Percentiles rank a stretch among this genome's conserved stretches.
phyloP scores from a whole-genome alignment of 2,797 vertebrate genomes.

The Momotus momota region DNA sequence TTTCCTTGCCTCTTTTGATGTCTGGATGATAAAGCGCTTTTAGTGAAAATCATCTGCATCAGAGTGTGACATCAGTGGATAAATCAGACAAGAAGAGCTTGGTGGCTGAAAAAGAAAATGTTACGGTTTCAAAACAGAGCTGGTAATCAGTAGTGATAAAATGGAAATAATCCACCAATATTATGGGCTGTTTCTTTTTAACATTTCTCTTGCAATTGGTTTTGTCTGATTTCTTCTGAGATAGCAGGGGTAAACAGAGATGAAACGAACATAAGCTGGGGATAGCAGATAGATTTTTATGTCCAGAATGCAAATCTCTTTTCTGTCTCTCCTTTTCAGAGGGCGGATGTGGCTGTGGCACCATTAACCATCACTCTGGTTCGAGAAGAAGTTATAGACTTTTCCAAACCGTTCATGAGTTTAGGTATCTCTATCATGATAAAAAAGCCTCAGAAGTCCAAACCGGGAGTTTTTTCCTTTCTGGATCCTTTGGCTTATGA shows the following conservation, averaged over 20 bases:
- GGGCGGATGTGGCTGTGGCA: conserved; percentile 96
- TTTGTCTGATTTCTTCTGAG: conserved; percentile 16
- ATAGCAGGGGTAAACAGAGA: not conserved
- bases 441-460: conserved; percentile 99
- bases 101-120: not conserved
- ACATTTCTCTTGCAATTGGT: not conserved
- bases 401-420: conserved; percentile 99
- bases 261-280: not conserved
- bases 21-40: conserved; percentile 46
- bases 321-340: conserved; percentile 79
- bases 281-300: not conserved
- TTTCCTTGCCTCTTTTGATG: conserved; percentile 48
- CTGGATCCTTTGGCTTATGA: conserved; percentile 98
- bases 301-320: not conserved
- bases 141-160: not conserved
- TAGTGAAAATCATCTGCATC: conserved; percentile 43
- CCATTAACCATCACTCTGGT: conserved; percentile 98
- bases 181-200: not conserved
- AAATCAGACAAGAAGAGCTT: conserved; percentile 12
- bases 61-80: conserved; percentile 29
- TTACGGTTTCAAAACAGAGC: conserved; percentile 36
- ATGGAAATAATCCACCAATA: conserved; percentile 10
- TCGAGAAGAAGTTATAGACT: conserved; percentile 98
- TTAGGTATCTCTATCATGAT: conserved; percentile 99
- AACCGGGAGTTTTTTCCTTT: conserved; percentile 98